phyloP scores from a whole-genome alignment of 2,797 vertebrate species.

The Gallinago nigripennis region DNA sequence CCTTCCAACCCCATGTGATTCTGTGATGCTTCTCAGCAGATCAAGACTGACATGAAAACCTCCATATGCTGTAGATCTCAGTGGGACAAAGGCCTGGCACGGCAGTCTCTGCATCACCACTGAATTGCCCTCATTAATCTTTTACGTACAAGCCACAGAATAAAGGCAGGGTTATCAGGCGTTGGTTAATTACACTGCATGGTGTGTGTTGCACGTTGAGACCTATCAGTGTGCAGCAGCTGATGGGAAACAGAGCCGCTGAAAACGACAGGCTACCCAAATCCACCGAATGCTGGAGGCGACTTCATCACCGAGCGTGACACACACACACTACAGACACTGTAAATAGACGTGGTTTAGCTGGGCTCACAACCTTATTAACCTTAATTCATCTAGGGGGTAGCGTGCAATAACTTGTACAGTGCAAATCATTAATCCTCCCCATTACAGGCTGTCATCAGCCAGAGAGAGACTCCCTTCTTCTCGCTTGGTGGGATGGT shows the following conservation, averaged over 20 bases:
- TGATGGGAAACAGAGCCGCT: slow-evolving; percentile 46
- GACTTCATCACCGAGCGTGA: slow-evolving; percentile 33
- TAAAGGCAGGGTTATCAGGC: slow-evolving; percentile 5
- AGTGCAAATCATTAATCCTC: neutral
- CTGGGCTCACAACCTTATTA: slow-evolving; percentile 43
- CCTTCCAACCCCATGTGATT: too few species aligned
- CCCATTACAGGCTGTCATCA: neutral
- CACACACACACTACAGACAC: neutral
- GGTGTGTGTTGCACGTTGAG: neutral
- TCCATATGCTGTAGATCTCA: neutral
- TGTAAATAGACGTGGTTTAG: slow-evolving; percentile 20
- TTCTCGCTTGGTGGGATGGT: neutral
- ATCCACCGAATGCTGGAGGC: slow-evolving; percentile 12
- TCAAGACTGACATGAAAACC: neutral
- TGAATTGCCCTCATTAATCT: slow-evolving; percentile 24
- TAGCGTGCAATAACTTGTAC: slow-evolving; percentile 16
- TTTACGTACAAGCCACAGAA: slow-evolving; percentile 1
- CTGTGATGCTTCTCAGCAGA: neutral
- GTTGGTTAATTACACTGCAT: neutral
- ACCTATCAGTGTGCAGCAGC: neutral
- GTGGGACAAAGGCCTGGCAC: neutral
- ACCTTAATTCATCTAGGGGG: slow-evolving; percentile 9
- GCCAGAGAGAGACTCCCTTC: neutral
- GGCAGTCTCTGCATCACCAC: neutral
- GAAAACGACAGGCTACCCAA: slow-evolving; percentile 49